A percentile compares a stretch with the other conserved stretches of the same genome.
Evolutionary conservation across 2,113 vertebrate species (phyloP).

Genomic region (Hyperopisus bebe): DNA sequence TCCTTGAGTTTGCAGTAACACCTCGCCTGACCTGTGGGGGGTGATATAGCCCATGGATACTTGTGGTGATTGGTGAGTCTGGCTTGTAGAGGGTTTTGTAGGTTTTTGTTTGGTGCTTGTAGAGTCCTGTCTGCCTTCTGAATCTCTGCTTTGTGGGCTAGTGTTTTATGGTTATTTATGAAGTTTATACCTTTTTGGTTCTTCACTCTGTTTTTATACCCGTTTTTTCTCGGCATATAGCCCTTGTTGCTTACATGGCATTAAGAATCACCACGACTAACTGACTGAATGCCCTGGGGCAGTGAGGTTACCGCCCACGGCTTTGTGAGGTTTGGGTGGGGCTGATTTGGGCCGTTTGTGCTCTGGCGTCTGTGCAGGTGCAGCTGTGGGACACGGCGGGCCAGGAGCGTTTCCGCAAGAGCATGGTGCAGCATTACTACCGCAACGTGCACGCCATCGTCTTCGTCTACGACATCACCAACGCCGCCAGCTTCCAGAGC

Average conservation of each 20-base stretch:
- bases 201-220: background rate
- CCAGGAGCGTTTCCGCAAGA: constrained; percentile 90
- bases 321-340: constrained; percentile 7
- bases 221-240: background rate
- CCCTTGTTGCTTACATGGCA: background rate
- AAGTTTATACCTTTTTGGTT: background rate
- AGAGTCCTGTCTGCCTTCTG: background rate
- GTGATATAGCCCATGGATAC: background rate
- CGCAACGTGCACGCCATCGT: constrained; percentile 87
- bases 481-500: constrained; percentile 72
- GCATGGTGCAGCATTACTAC: constrained; percentile 95
- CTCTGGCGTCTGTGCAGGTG: constrained; percentile 58
- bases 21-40: background rate
- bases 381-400: constrained; percentile 95
- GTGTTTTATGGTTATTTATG: background rate
- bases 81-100: background rate
- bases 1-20: background rate
- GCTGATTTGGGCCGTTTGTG: constrained; percentile 10
- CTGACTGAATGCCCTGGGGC: background rate
- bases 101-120: background rate
- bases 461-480: constrained; percentile 87
- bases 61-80: background rate
- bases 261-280: background rate
- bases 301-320: background rate
- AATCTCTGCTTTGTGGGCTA: background rate